phyloP scores from a whole-genome alignment of 2,797 vertebrate genomes.

The Emydoidea blandingii region DNA sequence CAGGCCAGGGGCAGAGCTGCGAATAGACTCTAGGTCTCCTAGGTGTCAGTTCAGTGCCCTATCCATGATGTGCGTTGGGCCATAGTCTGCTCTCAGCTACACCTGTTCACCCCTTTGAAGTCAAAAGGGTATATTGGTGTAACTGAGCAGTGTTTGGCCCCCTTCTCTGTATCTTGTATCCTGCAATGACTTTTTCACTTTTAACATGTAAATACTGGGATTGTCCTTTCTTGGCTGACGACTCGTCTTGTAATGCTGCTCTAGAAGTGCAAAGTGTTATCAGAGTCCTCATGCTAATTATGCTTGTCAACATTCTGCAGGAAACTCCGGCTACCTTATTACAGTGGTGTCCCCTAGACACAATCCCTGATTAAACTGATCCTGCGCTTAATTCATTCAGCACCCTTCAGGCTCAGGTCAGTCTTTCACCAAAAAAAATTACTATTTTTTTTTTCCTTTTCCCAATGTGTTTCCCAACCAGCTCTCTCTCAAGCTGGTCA shows the following conservation, averaged over 20 bases:
- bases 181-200: not conserved
- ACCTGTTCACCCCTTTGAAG: accelerated
- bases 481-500: not conserved
- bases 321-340: not conserved
- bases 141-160: not conserved
- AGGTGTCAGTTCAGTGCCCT: too few relatives aligned
- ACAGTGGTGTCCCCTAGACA: not conserved
- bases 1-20: too few relatives aligned
- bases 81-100: not conserved
- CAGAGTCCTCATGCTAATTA: not conserved
- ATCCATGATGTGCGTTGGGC: accelerated
- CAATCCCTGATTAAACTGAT: not conserved
- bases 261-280: not conserved
- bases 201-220: accelerated
- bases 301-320: not conserved
- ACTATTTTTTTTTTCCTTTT: not conserved
- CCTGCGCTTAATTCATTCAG: conserved; percentile 3
- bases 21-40: too few relatives aligned
- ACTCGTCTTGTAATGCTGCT: accelerated
- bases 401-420: not conserved
- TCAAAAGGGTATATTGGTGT: accelerated
- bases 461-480: not conserved
- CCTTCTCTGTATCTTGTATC: not conserved
- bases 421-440: conserved; percentile 29
- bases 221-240: not conserved